phyloP scores from a whole-genome alignment of 2,888 invertebrate genomes.

The Cephus pygmeus region DNA sequence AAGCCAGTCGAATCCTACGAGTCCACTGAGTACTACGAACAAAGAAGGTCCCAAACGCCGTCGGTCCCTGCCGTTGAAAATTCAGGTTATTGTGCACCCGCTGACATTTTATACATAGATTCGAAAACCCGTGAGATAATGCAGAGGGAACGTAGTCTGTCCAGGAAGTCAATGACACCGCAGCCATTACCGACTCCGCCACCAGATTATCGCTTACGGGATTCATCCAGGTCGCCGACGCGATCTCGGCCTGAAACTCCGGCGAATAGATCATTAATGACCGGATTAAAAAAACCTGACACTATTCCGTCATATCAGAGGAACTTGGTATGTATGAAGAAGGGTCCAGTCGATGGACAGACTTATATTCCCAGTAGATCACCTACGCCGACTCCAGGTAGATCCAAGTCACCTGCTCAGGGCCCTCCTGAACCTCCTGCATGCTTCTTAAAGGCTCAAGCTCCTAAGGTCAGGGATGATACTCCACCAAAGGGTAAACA shows the following conservation, averaged over 20 bases:
- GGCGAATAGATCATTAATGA: constrained; percentile 62
- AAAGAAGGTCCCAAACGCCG: constrained; percentile 50
- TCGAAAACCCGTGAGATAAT: constrained; percentile 34
- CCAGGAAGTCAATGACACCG: constrained; percentile 38
- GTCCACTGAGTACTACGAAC: neutral
- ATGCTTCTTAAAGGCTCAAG: constrained; percentile 70
- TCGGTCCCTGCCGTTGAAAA: constrained; percentile 41
- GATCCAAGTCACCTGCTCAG: constrained; percentile 77
- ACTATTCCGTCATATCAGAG: constrained; percentile 85
- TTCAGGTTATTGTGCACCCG: constrained; percentile 50
- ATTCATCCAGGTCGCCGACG: constrained; percentile 69
- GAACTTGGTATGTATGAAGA: constrained; percentile 74
- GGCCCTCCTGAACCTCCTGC: constrained; percentile 71
- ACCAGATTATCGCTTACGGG: constrained; percentile 56
- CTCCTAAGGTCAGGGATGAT: constrained; percentile 72
- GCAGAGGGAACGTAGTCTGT: constrained; percentile 32
- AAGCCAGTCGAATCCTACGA: neutral
- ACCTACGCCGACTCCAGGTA: constrained; percentile 58
- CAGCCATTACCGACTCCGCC: constrained; percentile 61
- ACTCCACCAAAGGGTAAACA: constrained; percentile 45
- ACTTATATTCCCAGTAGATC: constrained; percentile 55
- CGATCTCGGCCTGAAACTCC: constrained; percentile 72
- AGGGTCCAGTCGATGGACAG: constrained; percentile 50
- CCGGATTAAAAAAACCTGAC: constrained; percentile 75
- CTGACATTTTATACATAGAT: constrained; percentile 56